Conservation (phyloP, 1,140 invertebrate genomes). For the Fopius arisanus region DNA sequence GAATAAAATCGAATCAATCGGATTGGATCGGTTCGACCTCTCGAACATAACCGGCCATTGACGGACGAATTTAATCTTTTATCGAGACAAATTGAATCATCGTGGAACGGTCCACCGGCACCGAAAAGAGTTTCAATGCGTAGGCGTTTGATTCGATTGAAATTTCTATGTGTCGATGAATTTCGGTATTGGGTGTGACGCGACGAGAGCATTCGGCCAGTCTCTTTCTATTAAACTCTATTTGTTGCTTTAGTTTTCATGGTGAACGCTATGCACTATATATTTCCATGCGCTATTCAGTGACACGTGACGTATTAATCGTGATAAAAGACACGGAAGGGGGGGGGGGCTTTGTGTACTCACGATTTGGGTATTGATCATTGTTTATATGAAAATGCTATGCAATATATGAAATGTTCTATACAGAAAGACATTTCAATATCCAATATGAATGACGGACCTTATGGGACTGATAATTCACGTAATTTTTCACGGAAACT, state of each 20-base stretch:
- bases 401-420: too few relatives aligned
- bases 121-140: conserved; percentile 19
- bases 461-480: too few relatives aligned
- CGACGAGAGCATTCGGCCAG: not conserved
- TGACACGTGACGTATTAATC: conserved; percentile 21
- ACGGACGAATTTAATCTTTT: conserved; percentile 16
- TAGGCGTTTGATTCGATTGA: conserved; percentile 28
- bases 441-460: too few relatives aligned
- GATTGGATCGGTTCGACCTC: not conserved
- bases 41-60: not conserved
- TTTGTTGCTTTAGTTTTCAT: not conserved
- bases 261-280: not conserved
- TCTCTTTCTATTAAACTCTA: not conserved
- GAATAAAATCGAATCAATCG: not conserved
- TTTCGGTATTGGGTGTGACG: conserved; percentile 28
- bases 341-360: not conserved
- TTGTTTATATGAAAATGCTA: not conserved
- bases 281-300: conserved; percentile 1
- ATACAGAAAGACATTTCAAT: too few relatives aligned
- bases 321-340: conserved; percentile 10
- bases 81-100: conserved; percentile 26
- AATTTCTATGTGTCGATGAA: conserved; percentile 25
- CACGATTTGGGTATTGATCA: conserved; percentile 25
- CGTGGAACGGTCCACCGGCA: not conserved
- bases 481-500: too few relatives aligned